A percentile compares a stretch with the other conserved stretches of the same genome.
phyloP scores from a whole-genome alignment of 37 sponge, comb jelly and placozoan genomes.

The Spongilla lacustris region DNA sequence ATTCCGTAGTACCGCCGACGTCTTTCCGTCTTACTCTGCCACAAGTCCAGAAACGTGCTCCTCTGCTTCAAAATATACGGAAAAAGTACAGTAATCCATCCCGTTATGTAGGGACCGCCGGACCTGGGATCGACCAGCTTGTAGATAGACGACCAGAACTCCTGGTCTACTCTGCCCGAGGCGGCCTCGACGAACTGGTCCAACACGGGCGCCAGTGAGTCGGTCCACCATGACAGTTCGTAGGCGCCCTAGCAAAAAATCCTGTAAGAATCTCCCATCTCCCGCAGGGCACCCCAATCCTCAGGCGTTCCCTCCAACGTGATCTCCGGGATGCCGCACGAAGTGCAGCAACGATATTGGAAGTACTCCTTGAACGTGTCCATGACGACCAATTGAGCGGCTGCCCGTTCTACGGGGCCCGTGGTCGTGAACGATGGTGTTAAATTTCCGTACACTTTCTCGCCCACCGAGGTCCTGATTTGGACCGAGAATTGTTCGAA shows the following conservation, averaged over 20 bases:
- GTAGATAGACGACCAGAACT: conserved; percentile 62
- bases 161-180: conserved; percentile 32
- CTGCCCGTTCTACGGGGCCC: conserved; percentile 54
- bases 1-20: conserved; percentile 5
- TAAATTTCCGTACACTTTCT: conserved; percentile 28
- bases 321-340: conserved; percentile 70
- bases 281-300: conserved; percentile 59
- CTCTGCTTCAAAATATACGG: conserved; percentile 33
- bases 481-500: conserved; percentile 61
- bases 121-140: conserved; percentile 1
- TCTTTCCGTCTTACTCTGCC: not conserved
- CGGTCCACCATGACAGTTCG: conserved; percentile 62
- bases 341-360: not conserved
- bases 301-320: conserved; percentile 63
- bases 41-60: conserved; percentile 12
- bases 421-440: conserved; percentile 65
- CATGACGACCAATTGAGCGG: conserved; percentile 63
- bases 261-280: conserved; percentile 33
- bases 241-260: no score
- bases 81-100: conserved; percentile 59
- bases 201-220: conserved; percentile 33
- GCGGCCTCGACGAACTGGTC: conserved; percentile 65
- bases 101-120: conserved; percentile 43
- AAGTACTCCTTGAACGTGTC: conserved; percentile 58
- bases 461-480: conserved; percentile 44